Evolutionary conservation across 2,888 invertebrate genomes (phyloP), one percentile per base, ranked within the genome.

Genomic region (Uloborus plumipes): DNA sequence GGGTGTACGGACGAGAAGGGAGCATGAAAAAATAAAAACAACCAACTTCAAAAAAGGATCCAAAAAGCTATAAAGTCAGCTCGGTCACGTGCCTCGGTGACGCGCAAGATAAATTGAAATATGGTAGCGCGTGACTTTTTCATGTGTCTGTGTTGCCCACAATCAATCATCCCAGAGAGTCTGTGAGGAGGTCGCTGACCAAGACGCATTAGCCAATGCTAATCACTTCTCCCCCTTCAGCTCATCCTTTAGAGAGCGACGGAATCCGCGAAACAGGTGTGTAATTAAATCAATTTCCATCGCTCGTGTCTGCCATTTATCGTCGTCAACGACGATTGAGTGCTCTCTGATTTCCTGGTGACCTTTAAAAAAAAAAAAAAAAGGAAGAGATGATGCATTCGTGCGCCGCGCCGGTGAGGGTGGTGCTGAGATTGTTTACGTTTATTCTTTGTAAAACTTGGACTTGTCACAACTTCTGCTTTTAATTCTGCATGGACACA

Each of bases 131-230:
- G 74, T 74, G 80, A 74, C 74, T 74, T 74, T 81, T 81, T 81
- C 74, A 70, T 74, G 70, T 64, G 53, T 62, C 74, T 55, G 65
- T 53, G 53, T 62, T 50, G 65, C 66, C 51, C 72, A 61, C 79
- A 49, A 80, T 80, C 79, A 72, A 80, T 81, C 80, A 81, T 70
- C 50, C 58, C 26, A 50, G 64, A 50, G 16, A 59, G 62, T 39
- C 53, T 53, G 9, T 47, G n/a, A 70, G 70, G n/a, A 70, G 70
- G 74, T 74, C 74, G 74, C 74, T 74, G 74, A 66, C 74, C 72
- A 78, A 72, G 78, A 72, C 59, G 72, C 72, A 78, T 78, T 80
- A 73, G 80, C 74, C 74, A 51, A 81, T 81, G 74, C 80, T 81
- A 81, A 81, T 81, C 80, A 61, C 80, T 55, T 51, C 58, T 51